Base-by-base conservation (phyloP, 2,888 invertebrate genomes). In the Catocala sponsa region DNA sequence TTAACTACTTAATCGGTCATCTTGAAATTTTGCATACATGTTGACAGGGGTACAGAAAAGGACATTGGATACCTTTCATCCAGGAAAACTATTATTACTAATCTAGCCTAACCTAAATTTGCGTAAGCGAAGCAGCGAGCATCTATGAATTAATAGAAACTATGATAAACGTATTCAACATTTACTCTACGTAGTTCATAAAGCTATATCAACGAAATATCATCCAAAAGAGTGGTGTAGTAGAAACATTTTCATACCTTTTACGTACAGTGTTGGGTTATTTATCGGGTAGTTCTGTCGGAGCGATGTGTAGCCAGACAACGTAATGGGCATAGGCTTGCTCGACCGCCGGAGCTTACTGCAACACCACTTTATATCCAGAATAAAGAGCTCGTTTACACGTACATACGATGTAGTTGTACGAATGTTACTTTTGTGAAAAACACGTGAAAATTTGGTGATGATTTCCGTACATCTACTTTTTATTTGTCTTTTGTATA, bases 321-420 rank as follows among this genome's bases (percentile, higher is more conserved):
- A 51, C 60, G 63, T 69, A 72, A 76, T 76, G 68, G 61, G 56
- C 50, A 59, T 68, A 67, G 71, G 62, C 63, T 62, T 61, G 66
- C 35, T 59, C 62, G 54, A 52, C 63, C 61, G 63, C 51, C 38
- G 63, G 51, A 56, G 70, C 57, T 67, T 71, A 65, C 62, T 64
- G 55, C 42, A 38, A 63, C 66, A 55, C 59, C 63, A 65, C 55
- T 68, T 65, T 70, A 70, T 68, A 63, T 44, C 50, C 63, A 50
- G 63, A 76, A 68, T 68, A 64, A 62, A 68, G 55, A 48, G 53
- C 43, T 64, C 55, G 63, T 63, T 72, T 64, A 25, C 42, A 68
- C 65, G 57, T 68, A 38, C 35, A 38, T 38, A 52, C 25, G 50
- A 48, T 56, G 43, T 50, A n/a, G 13, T 47, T 48, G 48, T 43